A percentile compares a stretch with the other conserved stretches of the same genome.
Evolutionary conservation across 2,888 invertebrate genomes (phyloP).

Genomic region (Lacanobia oleracea): DNA sequence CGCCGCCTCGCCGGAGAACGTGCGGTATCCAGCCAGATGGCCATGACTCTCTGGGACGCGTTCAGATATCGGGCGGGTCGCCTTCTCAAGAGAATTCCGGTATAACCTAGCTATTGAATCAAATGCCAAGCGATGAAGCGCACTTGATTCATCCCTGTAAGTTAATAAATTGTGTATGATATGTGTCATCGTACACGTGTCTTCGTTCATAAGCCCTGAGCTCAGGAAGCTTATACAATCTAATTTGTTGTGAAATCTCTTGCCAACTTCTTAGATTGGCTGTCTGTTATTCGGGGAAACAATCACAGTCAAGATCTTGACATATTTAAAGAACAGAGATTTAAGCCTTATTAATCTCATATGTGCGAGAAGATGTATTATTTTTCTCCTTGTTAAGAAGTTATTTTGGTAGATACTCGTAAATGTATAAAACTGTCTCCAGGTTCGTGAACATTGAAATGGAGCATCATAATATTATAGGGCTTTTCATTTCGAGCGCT

Average conservation of each 20-base stretch:
- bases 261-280: constrained; percentile 14
- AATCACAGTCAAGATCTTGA: constrained; percentile 21
- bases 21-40: too few relatives aligned
- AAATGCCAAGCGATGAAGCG: not conserved
- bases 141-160: constrained; percentile 10
- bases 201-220: constrained; percentile 2
- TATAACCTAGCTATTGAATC: not conserved
- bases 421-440: not conserved
- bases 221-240: constrained; percentile 32
- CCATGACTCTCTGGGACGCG: too few relatives aligned
- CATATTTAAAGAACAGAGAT: not conserved
- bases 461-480: not conserved
- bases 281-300: constrained; percentile 11
- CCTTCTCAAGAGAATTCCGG: too few relatives aligned
- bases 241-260: constrained; percentile 38
- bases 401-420: not conserved
- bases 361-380: too few relatives aligned
- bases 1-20: too few relatives aligned
- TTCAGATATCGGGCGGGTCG: too few relatives aligned
- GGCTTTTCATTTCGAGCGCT: too few relatives aligned
- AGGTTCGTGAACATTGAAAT: not conserved
- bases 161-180: constrained; percentile 25
- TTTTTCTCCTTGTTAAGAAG: not conserved
- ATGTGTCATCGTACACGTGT: constrained; percentile 17
- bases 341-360: not conserved